Evolutionary conservation across 2,113 vertebrate species (phyloP).

Genomic region (Atlantisia rogersi): DNA sequence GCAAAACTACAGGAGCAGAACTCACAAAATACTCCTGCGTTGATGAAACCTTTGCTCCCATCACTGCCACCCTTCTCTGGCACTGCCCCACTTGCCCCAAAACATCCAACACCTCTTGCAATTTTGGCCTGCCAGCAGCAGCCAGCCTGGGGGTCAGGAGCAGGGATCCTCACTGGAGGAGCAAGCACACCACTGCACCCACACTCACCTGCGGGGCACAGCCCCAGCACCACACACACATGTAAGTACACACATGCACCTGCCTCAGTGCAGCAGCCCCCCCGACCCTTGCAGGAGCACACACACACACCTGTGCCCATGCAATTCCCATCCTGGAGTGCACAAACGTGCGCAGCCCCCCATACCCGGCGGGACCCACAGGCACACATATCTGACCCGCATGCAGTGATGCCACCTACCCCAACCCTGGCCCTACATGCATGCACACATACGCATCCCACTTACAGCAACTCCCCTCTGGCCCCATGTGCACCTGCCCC

Average conservation of each 20-base stretch:
- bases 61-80: background rate
- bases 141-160: slow-evolving; percentile 13
- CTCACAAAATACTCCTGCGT: background rate
- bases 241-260: accelerated
- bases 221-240: background rate
- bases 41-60: background rate
- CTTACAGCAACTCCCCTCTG: accelerated
- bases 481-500: background rate
- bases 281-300: accelerated
- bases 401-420: accelerated
- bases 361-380: background rate
- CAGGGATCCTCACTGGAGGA: background rate
- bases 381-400: background rate
- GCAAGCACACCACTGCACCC: background rate
- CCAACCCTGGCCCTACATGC: background rate
- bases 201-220: background rate
- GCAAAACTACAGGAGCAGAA: background rate
- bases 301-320: background rate
- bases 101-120: background rate
- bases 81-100: no score
- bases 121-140: background rate
- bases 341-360: accelerated
- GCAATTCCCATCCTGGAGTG: accelerated
- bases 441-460: background rate
- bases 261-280: background rate